Evolutionary conservation across 2,888 invertebrate genomes (phyloP).

Genomic region (Calameuta pallipes): DNA sequence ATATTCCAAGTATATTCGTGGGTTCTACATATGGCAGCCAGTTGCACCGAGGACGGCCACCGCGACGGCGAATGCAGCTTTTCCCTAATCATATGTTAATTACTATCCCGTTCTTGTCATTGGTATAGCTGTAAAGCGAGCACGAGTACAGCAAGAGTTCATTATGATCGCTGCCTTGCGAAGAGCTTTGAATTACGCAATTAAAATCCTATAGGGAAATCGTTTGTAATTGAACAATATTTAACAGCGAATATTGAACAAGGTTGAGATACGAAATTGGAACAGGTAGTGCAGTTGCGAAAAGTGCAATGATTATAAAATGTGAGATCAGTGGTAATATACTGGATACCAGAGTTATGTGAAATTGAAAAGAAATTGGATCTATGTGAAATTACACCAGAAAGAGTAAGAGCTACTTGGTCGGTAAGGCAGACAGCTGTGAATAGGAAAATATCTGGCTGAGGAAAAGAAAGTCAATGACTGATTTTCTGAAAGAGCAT

Average conservation of each 20-base stretch:
- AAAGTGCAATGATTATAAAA: background rate
- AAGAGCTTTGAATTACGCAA: background rate
- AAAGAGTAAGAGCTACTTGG: background rate
- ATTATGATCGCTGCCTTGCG: background rate
- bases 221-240: background rate
- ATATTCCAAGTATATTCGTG: constrained; percentile 18
- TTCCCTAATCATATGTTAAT: constrained; percentile 50
- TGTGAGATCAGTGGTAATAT: background rate
- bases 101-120: constrained; percentile 11
- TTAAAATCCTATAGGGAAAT: background rate
- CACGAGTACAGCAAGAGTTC: background rate
- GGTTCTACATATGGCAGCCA: constrained; percentile 54
- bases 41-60: constrained; percentile 46
- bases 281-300: background rate
- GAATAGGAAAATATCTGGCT: background rate
- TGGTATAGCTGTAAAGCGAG: background rate
- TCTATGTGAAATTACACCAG: background rate
- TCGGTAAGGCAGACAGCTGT: background rate
- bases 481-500: background rate
- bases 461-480: background rate
- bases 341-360: background rate
- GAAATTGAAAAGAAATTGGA: background rate
- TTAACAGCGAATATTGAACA: background rate
- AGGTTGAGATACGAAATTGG: background rate
- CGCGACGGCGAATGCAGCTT: constrained; percentile 39